Evolutionary conservation across 1,140 invertebrate genomes (phyloP), one percentile per base, ranked within the genome.

Genomic region (Aleiodes sp.): DNA sequence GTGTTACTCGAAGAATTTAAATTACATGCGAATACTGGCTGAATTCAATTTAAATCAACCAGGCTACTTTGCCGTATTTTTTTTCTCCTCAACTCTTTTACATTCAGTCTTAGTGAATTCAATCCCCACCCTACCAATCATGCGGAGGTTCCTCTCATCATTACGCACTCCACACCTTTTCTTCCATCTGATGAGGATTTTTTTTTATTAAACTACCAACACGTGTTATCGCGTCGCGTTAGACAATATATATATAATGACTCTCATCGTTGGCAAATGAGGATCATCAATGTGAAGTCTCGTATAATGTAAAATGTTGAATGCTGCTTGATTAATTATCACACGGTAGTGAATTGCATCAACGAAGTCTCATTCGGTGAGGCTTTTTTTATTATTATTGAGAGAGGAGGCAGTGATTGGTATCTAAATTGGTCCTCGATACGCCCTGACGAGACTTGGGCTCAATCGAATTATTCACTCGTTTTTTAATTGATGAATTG

Each of bases 281-380:
- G 63, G 52, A 31, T 52, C 21, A 19, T 46, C 14, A 46, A 46
- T 16, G 35, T 26, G 16, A 3, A 56, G 29, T 4, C 19, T 33
- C 39, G 21, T 37, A 46, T 21, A 67, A 35, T 37, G 57, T 69
- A 68, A 74, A 65, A 72, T 67, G 74, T 6, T 41, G 62, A 62
- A 59, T 60, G 61, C 70, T 70, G 56, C 62, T 78, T 77, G 75
- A 78, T 81, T 81, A 81, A 80, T 80, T 80, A 81, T 52, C 70
- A 65, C 57, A 67, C 74, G 77, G 80, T 76, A 74, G 75, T 73
- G 72, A 39, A 72, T 76, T 73, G 74, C 77, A 76, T 37, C 70
- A 70, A 39, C 39, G 68, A 65, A 57, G 72, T 60, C 28, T 56
- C 63, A 16, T 52, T 29, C 43, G 43, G 52, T 66, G 70, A 77